Evolutionary conservation across 1,140 invertebrate species (phyloP).

Genomic region (Drosophila tristis): DNA sequence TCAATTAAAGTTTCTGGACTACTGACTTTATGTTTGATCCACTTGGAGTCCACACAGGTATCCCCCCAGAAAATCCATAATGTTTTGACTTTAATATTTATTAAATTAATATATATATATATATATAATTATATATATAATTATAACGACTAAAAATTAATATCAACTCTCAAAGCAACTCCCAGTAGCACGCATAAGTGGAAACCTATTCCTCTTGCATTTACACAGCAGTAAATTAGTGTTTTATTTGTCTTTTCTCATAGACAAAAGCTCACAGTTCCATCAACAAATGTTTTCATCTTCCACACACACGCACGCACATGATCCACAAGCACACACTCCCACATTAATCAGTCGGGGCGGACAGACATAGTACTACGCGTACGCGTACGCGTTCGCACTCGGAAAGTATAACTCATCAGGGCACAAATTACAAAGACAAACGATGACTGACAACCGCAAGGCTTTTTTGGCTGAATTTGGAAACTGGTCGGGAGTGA

Average conservation of each 20-base stretch:
- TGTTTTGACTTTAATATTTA: too few relatives aligned
- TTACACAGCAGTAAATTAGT: constrained; percentile 1
- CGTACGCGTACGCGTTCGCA: constrained; percentile 14
- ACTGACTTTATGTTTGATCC: too few relatives aligned
- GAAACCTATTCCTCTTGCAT: neutral
- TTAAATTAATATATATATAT: too few relatives aligned
- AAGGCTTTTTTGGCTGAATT: constrained; percentile 47
- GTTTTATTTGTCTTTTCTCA: neutral
- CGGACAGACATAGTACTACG: constrained; percentile 18
- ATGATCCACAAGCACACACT: constrained; percentile 53
- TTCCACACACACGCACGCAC: constrained; percentile 30
- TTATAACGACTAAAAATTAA: too few relatives aligned
- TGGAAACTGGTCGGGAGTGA: constrained; percentile 8
- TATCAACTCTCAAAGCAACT: too few relatives aligned
- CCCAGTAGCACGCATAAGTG: too few relatives aligned
- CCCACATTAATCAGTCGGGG: constrained; percentile 68
- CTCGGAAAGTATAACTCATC: constrained; percentile 72
- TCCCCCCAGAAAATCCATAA: too few relatives aligned
- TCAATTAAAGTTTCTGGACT: too few relatives aligned
- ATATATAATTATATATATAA: too few relatives aligned
- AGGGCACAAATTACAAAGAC: constrained; percentile 81
- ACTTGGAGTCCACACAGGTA: too few relatives aligned
- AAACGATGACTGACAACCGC: constrained; percentile 78
- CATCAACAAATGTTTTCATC: constrained; percentile 24
- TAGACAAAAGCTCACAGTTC: constrained; percentile 28